Conservation (phyloP, 2,888 invertebrate genomes). For the Pseudoips prasinana region DNA sequence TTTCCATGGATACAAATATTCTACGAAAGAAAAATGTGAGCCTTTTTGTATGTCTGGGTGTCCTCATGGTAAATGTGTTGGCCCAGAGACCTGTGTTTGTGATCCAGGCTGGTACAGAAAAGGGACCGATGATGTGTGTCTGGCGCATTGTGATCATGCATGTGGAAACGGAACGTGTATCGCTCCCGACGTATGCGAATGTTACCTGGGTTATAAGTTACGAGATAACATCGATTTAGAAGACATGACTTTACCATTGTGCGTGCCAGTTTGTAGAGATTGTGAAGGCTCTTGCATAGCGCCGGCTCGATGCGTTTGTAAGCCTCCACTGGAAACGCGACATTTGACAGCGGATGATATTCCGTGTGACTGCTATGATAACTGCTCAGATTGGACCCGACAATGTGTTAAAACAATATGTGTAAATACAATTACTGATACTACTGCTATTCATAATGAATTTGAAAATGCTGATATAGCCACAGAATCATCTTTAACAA, state of each 20-base stretch:
- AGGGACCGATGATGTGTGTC: slow-evolving; percentile 18
- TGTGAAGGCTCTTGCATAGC: slow-evolving; percentile 28
- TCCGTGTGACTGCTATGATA: slow-evolving; percentile 21
- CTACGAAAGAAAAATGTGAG: slow-evolving; percentile 2
- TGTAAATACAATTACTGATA: slow-evolving; percentile 1
- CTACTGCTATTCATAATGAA: background rate
- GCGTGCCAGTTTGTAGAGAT: slow-evolving; percentile 25
- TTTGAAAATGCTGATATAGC: background rate
- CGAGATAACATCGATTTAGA: background rate
- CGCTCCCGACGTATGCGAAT: slow-evolving; percentile 36
- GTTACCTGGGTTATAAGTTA: slow-evolving; percentile 25
- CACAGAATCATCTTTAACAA: background rate
- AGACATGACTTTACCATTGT: slow-evolving; percentile 3
- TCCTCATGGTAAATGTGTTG: slow-evolving; percentile 7
- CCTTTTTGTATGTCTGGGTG: slow-evolving; percentile 5
- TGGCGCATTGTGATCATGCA: slow-evolving; percentile 27
- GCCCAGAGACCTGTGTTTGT: slow-evolving; percentile 10
- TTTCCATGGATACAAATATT: slow-evolving; percentile 4
- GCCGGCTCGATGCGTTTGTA: slow-evolving; percentile 28
- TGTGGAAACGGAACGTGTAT: slow-evolving; percentile 40
- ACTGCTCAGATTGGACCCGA: slow-evolving; percentile 8
- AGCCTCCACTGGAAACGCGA: slow-evolving; percentile 9
- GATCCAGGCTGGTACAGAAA: slow-evolving; percentile 20
- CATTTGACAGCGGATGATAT: slow-evolving; percentile 11
- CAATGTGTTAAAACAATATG: slow-evolving; percentile 29